Conservation (phyloP, 2,888 invertebrate species). For the Yponomeuta evonymella region DNA sequence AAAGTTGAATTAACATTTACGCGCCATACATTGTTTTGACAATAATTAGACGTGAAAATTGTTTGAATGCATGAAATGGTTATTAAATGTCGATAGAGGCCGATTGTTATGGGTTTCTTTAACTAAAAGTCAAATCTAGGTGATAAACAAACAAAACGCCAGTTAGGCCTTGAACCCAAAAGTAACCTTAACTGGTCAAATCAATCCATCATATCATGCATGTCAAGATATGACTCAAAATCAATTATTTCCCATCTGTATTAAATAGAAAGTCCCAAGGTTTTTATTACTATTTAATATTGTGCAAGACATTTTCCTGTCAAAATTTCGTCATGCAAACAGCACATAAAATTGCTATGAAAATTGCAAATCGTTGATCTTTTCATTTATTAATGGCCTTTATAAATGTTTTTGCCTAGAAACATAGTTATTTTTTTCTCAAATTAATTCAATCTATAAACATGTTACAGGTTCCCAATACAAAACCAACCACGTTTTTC, state of each 20-base stretch:
- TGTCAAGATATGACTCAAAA: no score
- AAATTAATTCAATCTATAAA: neutral
- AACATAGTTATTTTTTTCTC: neutral
- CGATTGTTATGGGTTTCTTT: neutral
- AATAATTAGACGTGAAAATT: neutral
- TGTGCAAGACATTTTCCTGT: no score
- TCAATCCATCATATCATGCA: neutral
- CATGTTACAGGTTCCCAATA: slow-evolving; percentile 49
- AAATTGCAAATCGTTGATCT: no score
- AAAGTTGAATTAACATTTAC: slow-evolving; percentile 33
- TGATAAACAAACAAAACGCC: neutral
- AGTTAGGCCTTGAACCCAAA: neutral
- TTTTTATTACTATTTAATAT: no score
- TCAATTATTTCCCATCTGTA: no score
- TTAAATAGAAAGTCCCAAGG: no score
- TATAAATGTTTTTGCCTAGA: neutral
- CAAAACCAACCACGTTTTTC: slow-evolving; percentile 33
- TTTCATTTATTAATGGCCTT: neutral
- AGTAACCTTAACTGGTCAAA: neutral
- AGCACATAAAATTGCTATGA: no score
- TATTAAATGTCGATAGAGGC: neutral
- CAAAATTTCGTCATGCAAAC: no score
- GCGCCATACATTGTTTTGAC: slow-evolving; percentile 35
- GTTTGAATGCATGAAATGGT: neutral
- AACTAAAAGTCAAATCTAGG: neutral